A percentile compares a stretch with the other conserved stretches of the same genome.
phyloP scores from a whole-genome alignment of 2,797 vertebrate species.

The Dipus sagitta region DNA sequence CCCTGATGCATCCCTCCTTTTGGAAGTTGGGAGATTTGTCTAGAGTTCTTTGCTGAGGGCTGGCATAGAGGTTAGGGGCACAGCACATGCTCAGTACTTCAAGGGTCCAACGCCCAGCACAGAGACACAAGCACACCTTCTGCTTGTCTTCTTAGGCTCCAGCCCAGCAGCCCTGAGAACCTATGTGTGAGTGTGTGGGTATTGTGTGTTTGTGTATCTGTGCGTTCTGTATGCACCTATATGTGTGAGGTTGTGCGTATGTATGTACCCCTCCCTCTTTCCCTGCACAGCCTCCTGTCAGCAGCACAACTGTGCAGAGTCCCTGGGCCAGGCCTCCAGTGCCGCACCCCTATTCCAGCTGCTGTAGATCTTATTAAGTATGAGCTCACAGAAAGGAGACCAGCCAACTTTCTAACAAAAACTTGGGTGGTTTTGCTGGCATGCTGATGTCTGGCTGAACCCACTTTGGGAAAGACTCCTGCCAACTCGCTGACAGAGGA shows the following conservation, averaged over 20 bases:
- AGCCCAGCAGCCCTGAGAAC: too few relatives aligned
- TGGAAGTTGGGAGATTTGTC: background rate
- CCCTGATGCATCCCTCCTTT: background rate
- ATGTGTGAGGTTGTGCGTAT: background rate
- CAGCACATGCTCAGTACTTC: too few relatives aligned
- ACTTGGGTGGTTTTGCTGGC: background rate
- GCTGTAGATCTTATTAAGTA: background rate
- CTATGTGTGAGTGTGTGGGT: accelerated
- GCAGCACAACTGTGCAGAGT: background rate
- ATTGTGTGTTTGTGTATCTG: background rate
- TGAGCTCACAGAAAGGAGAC: background rate
- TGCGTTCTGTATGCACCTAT: background rate
- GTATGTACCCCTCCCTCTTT: background rate
- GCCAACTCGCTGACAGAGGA: background rate
- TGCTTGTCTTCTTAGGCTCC: too few relatives aligned
- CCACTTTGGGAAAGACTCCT: background rate
- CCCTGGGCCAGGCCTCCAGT: background rate
- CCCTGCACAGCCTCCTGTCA: background rate
- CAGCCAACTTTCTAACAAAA: background rate
- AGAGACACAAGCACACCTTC: background rate
- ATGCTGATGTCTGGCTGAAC: background rate
- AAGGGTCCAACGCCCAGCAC: background rate
- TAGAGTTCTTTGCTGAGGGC: background rate
- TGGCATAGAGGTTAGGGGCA: background rate
- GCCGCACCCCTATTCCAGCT: background rate